A percentile compares a stretch with the other conserved stretches of the same genome.
phyloP scores from a whole-genome alignment of 2,113 vertebrate species.

The Lepidothrix coronata region DNA sequence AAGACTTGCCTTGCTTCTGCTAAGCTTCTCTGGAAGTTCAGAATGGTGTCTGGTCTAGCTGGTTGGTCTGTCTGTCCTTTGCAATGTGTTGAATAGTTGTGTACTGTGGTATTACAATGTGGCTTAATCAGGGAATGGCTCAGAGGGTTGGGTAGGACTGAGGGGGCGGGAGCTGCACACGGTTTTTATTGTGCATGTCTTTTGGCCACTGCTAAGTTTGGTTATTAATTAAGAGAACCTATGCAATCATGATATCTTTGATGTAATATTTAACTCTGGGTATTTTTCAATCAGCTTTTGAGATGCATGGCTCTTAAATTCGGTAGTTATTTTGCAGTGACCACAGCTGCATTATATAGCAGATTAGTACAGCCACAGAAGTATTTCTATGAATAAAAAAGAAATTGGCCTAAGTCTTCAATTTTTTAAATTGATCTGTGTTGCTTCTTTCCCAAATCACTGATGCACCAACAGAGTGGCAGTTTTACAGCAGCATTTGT shows the following conservation, averaged over 20 bases:
- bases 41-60: conserved; percentile 31
- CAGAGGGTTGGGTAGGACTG: conserved; percentile 16
- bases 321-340: conserved; percentile 9
- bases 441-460: not conserved
- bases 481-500: not conserved
- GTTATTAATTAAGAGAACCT: conserved; percentile 56
- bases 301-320: conserved; percentile 48
- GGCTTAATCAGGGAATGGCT: conserved; percentile 54
- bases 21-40: conserved; percentile 42
- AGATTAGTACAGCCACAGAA: not conserved
- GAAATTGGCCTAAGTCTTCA: not conserved
- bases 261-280: not conserved
- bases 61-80: conserved; percentile 31
- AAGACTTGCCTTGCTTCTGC: conserved; percentile 38
- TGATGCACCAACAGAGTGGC: not conserved
- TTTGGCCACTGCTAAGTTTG: conserved; percentile 8
- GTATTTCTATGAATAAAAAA: not conserved
- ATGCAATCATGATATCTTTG: conserved; percentile 72
- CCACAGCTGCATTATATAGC: conserved; percentile 48
- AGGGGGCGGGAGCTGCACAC: not conserved
- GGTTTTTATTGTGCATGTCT: conserved; percentile 49
- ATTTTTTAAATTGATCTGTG: not conserved
- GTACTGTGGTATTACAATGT: conserved; percentile 11
- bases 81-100: conserved; percentile 8
- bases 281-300: conserved; percentile 30